These are phyloP conservation scores for Elysia crispata DNA, from an alignment of 2,888 invertebrate species.

Conservation along the genomic window DNA sequence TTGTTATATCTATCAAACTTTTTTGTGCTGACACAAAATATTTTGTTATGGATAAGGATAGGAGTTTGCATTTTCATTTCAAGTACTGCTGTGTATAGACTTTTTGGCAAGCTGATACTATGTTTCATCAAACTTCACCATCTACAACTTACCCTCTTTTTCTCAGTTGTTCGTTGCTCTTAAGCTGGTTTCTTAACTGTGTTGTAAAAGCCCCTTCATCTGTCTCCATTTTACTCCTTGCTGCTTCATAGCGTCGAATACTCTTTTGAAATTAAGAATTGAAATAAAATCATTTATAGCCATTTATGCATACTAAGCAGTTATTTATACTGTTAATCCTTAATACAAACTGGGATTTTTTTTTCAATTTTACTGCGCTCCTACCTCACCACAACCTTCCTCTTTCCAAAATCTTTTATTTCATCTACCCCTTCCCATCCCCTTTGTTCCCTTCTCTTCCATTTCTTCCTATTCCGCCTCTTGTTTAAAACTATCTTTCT, in stretches of 20 bases:
- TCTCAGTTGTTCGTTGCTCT: conserved; percentile 66
- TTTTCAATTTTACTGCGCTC: too few relatives aligned
- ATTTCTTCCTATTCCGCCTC: neutral
- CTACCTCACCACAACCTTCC: neutral
- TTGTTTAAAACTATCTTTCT: conserved; percentile 2
- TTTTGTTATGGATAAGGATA: too few relatives aligned
- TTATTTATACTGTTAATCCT: too few relatives aligned
- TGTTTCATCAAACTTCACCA: too few relatives aligned
- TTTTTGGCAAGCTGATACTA: too few relatives aligned
- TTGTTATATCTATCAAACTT: too few relatives aligned
- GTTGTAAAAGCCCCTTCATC: conserved; percentile 66
- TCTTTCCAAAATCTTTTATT: neutral
- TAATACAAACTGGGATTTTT: too few relatives aligned
- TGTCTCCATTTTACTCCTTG: conserved; percentile 67
- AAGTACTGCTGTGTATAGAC: too few relatives aligned
- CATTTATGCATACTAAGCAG: too few relatives aligned
- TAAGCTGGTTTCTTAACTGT: conserved; percentile 65
- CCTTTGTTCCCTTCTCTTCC: neutral
- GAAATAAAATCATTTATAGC: neutral
- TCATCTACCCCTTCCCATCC: neutral
- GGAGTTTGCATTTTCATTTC: neutral
- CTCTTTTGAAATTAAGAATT: conserved; percentile 54
- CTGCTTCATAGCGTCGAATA: conserved; percentile 67
- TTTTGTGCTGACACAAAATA: too few relatives aligned
- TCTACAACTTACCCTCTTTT: conserved; percentile 63